A percentile compares a stretch with the other conserved stretches of the same genome.
These are phyloP conservation scores for Ceyx melanurus DNA, from an alignment of 2,113 vertebrate genomes.

Conservation along the genomic window DNA sequence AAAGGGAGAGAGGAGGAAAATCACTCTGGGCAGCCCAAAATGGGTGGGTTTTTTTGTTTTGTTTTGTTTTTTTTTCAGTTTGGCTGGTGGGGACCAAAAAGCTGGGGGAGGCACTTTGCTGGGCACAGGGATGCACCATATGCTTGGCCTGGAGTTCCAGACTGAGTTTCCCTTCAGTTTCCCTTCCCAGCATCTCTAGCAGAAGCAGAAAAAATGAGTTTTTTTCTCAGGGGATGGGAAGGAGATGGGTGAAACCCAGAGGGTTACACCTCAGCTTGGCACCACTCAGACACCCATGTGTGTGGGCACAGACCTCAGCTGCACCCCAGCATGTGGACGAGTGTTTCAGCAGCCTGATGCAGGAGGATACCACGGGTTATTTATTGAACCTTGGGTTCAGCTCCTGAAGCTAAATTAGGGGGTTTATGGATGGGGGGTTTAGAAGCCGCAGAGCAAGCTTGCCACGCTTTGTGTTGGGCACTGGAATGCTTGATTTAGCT, in stretches of 20 bases:
- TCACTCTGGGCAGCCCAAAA: slow-evolving; percentile 38
- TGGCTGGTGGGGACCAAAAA: background rate
- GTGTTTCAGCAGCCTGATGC: background rate
- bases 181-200: background rate
- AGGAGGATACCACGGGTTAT: background rate
- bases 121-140: background rate
- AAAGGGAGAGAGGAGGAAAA: slow-evolving; percentile 35
- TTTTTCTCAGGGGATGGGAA: background rate
- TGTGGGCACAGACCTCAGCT: background rate
- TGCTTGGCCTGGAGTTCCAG: background rate
- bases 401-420: background rate
- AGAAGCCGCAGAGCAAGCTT: background rate
- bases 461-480: background rate
- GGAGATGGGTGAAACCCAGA: background rate
- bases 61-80: background rate
- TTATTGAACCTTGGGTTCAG: background rate
- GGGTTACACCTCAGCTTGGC: background rate
- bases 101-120: background rate
- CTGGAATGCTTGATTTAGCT: background rate
- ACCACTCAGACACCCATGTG: rapidly evolving
- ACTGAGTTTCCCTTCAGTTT: rapidly evolving
- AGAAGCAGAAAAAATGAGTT: background rate
- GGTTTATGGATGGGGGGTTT: background rate
- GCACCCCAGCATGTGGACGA: background rate
- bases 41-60: background rate